These are phyloP conservation scores for Notarius lentiginosus DNA, from an alignment of 2,113 vertebrate genomes.

Conservation along the genomic window DNA sequence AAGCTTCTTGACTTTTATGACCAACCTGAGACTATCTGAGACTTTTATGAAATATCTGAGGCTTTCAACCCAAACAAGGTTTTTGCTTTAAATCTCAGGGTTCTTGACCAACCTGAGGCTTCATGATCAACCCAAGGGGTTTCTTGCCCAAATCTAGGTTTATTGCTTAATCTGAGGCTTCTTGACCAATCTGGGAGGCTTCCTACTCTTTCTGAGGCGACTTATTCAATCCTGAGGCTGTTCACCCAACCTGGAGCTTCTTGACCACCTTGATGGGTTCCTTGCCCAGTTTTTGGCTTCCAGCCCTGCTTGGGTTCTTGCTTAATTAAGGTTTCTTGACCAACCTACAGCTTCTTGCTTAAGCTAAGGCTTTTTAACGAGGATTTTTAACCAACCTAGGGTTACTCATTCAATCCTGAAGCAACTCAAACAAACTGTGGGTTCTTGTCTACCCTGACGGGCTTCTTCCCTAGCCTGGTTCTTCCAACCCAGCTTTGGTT, in stretches of 20 bases:
- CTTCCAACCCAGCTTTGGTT: neutral
- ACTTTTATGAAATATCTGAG: neutral
- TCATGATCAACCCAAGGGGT: neutral
- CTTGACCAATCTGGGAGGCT: neutral
- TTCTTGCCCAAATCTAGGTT: neutral
- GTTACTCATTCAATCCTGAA: neutral
- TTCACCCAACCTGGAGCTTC: neutral
- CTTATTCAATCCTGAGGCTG: neutral
- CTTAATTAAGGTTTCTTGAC: neutral
- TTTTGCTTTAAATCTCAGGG: neutral
- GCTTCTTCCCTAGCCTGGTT: neutral
- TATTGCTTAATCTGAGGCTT: neutral
- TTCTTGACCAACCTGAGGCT: neutral
- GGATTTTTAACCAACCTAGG: neutral
- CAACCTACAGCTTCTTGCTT: neutral
- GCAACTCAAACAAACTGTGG: neutral
- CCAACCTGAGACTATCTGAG: neutral
- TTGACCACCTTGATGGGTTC: neutral
- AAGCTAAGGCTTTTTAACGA: neutral
- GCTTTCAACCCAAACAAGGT: neutral
- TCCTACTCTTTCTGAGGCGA: neutral
- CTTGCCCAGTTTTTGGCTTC: neutral
- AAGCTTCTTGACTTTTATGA: neutral
- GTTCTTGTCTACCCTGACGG: no score
- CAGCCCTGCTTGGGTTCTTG: neutral